Conservation (phyloP, 2,113 vertebrate genomes). For the Carassius carassius region DNA sequence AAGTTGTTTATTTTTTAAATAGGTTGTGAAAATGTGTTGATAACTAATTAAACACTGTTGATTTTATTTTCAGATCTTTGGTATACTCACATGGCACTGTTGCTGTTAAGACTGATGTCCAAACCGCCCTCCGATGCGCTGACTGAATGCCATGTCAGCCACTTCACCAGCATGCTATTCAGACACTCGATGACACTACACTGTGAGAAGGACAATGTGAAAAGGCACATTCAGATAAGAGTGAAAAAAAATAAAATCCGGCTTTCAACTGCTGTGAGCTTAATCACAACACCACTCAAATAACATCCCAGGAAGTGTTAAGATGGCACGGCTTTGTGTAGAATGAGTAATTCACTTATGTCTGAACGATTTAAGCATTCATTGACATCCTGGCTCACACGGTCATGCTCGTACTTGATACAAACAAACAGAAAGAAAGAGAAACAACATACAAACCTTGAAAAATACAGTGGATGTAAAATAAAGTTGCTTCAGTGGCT, state of each 20-base stretch:
- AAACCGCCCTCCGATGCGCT: conserved; percentile 70
- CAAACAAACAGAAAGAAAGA: background rate
- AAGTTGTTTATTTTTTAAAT: background rate
- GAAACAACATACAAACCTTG: conserved; percentile 78
- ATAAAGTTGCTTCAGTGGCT: conserved; percentile 86
- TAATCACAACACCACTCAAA: conserved; percentile 8
- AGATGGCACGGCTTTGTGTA: background rate
- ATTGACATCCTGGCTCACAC: background rate
- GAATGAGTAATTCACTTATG: conserved; percentile 6
- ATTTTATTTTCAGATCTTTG: background rate
- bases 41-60: background rate
- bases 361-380: background rate
- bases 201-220: conserved; percentile 64
- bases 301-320: conserved; percentile 1
- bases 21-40: background rate
- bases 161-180: conserved; percentile 86
- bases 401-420: background rate
- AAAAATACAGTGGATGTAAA: conserved; percentile 90
- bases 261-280: background rate
- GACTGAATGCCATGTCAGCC: conserved; percentile 81
- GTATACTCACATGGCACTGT: conserved; percentile 74
- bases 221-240: conserved; percentile 11
- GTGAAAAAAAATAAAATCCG: background rate
- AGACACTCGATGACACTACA: conserved; percentile 87
- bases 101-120: conserved; percentile 73